These are phyloP conservation scores for Neomorphus geoffroyi DNA, from an alignment of 2,797 vertebrate species.

Conservation along the genomic window DNA sequence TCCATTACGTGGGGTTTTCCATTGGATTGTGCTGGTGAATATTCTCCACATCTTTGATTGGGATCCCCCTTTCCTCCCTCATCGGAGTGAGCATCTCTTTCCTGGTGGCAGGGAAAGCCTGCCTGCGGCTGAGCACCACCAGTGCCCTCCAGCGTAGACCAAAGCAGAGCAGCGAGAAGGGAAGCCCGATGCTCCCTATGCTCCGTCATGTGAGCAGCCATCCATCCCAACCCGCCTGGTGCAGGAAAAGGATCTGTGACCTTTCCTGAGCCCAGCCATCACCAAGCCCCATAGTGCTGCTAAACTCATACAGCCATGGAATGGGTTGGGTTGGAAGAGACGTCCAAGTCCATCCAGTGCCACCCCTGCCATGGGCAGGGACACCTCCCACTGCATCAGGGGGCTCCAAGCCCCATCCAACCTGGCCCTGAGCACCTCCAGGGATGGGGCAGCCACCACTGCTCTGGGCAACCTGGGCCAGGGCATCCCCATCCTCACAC, in stretches of 20 bases:
- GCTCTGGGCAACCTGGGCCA: no score
- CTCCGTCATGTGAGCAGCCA: neutral
- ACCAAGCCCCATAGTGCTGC: rapidly evolving
- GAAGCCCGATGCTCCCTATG: neutral
- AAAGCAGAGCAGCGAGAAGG: neutral
- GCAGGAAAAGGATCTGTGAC: neutral
- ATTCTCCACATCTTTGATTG: neutral
- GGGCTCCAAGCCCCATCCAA: no score
- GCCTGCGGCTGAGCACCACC: neutral
- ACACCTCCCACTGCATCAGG: no score
- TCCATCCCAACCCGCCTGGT: neutral
- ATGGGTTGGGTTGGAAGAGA: no score
- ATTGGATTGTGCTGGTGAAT: neutral
- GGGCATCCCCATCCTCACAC: no score
- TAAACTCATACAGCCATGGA: neutral
- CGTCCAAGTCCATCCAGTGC: no score
- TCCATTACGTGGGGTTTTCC: rapidly evolving
- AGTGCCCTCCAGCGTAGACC: neutral
- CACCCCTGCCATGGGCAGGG: no score
- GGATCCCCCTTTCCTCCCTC: neutral
- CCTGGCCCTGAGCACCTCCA: no score
- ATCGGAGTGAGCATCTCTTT: neutral
- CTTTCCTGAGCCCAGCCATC: neutral
- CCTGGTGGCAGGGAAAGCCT: neutral
- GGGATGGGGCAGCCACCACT: no score